Conservation (phyloP, 1,140 invertebrate species). For the Antheraea mylitta region DNA sequence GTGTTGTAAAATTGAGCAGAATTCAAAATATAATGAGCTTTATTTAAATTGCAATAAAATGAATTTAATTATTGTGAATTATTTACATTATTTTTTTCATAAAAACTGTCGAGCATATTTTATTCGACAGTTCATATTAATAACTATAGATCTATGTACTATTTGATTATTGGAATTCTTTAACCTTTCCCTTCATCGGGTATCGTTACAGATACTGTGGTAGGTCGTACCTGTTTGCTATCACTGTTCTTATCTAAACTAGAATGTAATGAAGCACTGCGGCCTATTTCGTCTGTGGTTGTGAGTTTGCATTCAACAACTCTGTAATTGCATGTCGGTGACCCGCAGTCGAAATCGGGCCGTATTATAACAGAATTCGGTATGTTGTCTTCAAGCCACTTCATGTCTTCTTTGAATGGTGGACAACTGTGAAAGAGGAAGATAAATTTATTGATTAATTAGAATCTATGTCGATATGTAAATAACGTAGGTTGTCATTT, state of each 20-base stretch:
- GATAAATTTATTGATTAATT: neutral
- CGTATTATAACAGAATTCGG: constrained; percentile 55
- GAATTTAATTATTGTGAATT: constrained; percentile 1
- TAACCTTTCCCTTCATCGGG: constrained; percentile 79
- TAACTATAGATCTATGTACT: neutral
- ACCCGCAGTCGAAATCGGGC: constrained; percentile 63
- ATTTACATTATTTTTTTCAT: constrained; percentile 11
- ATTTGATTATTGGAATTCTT: constrained; percentile 17
- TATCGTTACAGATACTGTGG: constrained; percentile 79
- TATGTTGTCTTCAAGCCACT: constrained; percentile 48
- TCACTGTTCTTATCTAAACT: constrained; percentile 36
- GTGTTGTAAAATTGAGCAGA: constrained; percentile 58
- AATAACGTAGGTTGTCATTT: too few species aligned
- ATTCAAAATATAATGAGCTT: constrained; percentile 18
- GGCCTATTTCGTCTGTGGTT: constrained; percentile 65
- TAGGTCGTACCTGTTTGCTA: constrained; percentile 50
- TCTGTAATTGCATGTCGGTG: constrained; percentile 65
- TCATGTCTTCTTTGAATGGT: constrained; percentile 65
- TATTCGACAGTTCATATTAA: neutral
- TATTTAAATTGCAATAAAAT: constrained; percentile 17
- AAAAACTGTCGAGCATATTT: neutral
- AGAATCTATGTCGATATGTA: too few species aligned
- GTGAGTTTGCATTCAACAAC: constrained; percentile 75
- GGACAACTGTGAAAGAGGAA: constrained; percentile 47
- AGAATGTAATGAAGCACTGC: constrained; percentile 40